Evolutionary conservation across 2,797 vertebrate species (phyloP).

Genomic region (Merluccius polli): DNA sequence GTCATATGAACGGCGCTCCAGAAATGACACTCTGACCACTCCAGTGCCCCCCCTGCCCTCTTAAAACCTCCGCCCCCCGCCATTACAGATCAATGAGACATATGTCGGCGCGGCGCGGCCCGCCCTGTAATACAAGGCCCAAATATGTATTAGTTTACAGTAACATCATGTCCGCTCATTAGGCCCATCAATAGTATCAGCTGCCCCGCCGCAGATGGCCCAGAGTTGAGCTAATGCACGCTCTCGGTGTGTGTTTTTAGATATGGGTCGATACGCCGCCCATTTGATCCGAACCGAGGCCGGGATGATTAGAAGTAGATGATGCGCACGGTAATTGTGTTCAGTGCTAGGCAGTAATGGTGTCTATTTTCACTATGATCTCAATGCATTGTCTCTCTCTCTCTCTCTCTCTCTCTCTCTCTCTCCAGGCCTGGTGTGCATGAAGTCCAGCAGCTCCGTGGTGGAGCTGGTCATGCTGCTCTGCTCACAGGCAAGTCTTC

Average conservation of each 20-base stretch:
- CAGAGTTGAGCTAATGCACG: constrained; percentile 46
- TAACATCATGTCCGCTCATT: constrained; percentile 79
- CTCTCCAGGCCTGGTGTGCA: constrained; percentile 88
- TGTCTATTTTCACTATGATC: not conserved
- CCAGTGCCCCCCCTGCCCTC: constrained; percentile 51
- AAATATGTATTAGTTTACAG: constrained; percentile 82
- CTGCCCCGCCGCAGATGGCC: constrained; percentile 65
- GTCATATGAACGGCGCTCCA: constrained; percentile 66
- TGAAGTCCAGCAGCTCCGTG: constrained; percentile 98
- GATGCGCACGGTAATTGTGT: not conserved
- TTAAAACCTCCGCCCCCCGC: constrained; percentile 65
- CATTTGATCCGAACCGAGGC: not conserved
- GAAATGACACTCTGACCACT: constrained; percentile 71
- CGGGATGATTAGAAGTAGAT: not conserved
- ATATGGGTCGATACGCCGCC: not conserved
- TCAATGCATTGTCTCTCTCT: constrained; percentile 10
- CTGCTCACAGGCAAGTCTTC: constrained; percentile 90
- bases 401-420: constrained; percentile 30
- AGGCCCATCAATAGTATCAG: constrained; percentile 68
- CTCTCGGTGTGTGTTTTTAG: not conserved
- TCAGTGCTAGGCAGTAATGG: not conserved
- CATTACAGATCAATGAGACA: constrained; percentile 87
- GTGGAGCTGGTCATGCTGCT: constrained; percentile 98
- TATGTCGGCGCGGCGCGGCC: constrained; percentile 76
- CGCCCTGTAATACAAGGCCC: constrained; percentile 76